These are phyloP conservation scores for Operophtera brumata DNA, from an alignment of 2,888 invertebrate genomes.

Conservation along the genomic window DNA sequence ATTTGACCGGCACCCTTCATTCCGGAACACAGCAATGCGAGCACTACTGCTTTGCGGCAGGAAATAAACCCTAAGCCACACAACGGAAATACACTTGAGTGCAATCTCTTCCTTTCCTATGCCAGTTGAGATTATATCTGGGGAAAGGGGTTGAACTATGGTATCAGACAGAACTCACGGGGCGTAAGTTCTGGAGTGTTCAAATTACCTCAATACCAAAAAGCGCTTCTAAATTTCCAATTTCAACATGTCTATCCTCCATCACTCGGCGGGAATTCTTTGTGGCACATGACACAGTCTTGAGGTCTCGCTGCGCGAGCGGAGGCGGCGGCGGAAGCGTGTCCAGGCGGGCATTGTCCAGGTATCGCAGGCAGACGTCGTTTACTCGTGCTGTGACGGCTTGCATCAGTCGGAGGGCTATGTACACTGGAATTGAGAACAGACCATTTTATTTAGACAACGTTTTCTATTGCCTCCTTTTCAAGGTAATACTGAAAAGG, in stretches of 20 bases:
- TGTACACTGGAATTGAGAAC: conserved; percentile 81
- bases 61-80: background rate
- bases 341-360: conserved; percentile 84
- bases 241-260: conserved; percentile 94
- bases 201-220: conserved; percentile 87
- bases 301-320: conserved; percentile 70
- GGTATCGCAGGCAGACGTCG: conserved; percentile 84
- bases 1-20: no score
- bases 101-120: background rate
- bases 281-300: conserved; percentile 84
- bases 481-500: no score
- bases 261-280: conserved; percentile 92
- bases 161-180: no score
- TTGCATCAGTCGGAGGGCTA: conserved; percentile 87
- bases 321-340: conserved; percentile 82
- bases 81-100: background rate
- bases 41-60: background rate
- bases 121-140: no score
- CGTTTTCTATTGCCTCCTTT: no score
- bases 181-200: no score
- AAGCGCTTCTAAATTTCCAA: conserved; percentile 90
- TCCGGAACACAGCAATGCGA: no score
- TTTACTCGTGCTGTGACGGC: conserved; percentile 86
- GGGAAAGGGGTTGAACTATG: no score
- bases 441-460: background rate